phyloP scores from a whole-genome alignment of 2,113 vertebrate genomes.

The Nothobranchius kuhntae region DNA sequence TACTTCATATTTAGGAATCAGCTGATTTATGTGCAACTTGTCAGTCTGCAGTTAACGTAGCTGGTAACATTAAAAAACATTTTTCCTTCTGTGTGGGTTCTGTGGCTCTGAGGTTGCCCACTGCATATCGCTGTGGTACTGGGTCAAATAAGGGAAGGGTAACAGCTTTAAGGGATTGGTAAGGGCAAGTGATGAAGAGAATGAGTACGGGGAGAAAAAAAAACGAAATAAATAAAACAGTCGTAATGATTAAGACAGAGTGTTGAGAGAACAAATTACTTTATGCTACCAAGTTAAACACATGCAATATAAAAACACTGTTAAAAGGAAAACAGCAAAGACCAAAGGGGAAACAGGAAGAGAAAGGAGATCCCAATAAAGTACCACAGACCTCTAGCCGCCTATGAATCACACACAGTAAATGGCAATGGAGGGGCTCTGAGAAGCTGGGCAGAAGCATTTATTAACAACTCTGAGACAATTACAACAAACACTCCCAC shows the following conservation, averaged over 20 bases:
- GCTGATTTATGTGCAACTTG: background rate
- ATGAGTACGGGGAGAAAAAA: conserved; percentile 51
- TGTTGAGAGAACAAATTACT: conserved; percentile 67
- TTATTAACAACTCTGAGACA: conserved; percentile 76
- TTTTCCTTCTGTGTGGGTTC: conserved; percentile 26
- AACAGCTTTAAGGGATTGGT: conserved; percentile 65
- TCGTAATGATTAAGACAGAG: conserved; percentile 63
- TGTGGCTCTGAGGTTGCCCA: conserved; percentile 83
- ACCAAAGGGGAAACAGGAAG: conserved; percentile 62
- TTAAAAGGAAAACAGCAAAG: conserved; percentile 71
- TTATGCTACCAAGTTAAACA: conserved; percentile 87
- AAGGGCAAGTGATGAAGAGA: conserved; percentile 43
- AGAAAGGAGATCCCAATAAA: conserved; percentile 86
- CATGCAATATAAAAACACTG: conserved; percentile 92
- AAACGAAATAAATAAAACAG: conserved; percentile 27
- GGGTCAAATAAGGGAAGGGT: conserved; percentile 77
- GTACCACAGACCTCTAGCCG: conserved; percentile 89
- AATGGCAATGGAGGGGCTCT: conserved; percentile 89
- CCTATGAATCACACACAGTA: conserved; percentile 96
- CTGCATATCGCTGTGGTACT: conserved; percentile 86
- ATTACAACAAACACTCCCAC: conserved; percentile 65
- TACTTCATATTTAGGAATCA: background rate
- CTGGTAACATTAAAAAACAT: background rate
- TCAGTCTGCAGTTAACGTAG: background rate
- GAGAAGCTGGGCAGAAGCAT: conserved; percentile 87